These are phyloP conservation scores for Phocoena sinus DNA, from an alignment of 2,113 vertebrate species.

Conservation along the genomic window DNA sequence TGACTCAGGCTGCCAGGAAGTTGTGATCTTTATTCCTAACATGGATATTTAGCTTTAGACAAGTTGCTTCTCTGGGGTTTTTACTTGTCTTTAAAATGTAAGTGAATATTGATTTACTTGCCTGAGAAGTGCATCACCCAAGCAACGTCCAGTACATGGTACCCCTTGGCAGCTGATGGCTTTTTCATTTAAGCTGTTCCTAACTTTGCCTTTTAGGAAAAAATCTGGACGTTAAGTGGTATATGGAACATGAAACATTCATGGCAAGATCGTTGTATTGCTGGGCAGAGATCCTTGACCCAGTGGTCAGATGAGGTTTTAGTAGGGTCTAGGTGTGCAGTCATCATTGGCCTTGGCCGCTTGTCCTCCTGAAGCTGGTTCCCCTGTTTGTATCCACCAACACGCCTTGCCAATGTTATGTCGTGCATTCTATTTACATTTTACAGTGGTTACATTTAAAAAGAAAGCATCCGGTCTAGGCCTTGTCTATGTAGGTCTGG, in stretches of 20 bases:
- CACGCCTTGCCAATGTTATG: not conserved
- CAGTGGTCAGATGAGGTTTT: not conserved
- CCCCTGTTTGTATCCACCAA: not conserved
- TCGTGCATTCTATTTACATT: conserved; percentile 28
- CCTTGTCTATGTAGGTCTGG: not conserved
- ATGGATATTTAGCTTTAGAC: not conserved
- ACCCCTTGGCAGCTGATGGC: not conserved
- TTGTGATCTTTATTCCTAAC: conserved; percentile 17
- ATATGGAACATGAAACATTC: not conserved
- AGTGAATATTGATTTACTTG: not conserved
- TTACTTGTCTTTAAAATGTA: conserved; percentile 17
- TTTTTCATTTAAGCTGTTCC: not conserved
- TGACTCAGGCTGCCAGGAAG: not conserved
- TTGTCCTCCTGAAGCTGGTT: not conserved
- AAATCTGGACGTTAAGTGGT: not conserved
- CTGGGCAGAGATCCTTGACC: not conserved
- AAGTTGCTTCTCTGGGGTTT: not conserved
- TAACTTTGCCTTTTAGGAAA: conserved; percentile 5
- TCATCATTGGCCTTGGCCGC: not conserved
- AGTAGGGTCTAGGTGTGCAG: not conserved
- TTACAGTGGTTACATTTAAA: not conserved
- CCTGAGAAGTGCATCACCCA: not conserved
- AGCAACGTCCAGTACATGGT: not conserved
- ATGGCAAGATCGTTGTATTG: not conserved
- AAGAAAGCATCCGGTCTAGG: not conserved